Conservation (phyloP, 2,797 vertebrate species). For the Hydrocynus forskahlii region DNA sequence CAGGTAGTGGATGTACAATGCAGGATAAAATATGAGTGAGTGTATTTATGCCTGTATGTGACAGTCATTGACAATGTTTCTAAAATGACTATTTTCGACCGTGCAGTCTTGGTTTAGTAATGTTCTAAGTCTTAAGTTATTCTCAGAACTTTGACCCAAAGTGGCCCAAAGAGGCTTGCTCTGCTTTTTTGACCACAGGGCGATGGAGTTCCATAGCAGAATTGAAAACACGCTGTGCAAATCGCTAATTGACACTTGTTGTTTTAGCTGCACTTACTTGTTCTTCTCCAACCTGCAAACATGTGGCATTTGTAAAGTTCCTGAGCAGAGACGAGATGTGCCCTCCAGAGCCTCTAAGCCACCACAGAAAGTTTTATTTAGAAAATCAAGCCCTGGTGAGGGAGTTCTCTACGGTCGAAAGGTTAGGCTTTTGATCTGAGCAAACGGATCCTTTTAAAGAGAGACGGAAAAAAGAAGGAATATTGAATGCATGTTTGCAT, state of each 20-base stretch:
- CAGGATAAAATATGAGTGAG: not conserved
- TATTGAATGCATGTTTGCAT: slow-evolving; percentile 77
- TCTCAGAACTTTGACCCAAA: not conserved
- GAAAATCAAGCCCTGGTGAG: slow-evolving; percentile 69
- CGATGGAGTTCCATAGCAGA: slow-evolving; percentile 34
- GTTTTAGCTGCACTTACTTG: slow-evolving; percentile 61
- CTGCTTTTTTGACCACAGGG: not conserved
- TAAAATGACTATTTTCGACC: not conserved
- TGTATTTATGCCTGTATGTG: not conserved
- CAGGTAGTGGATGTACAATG: not conserved
- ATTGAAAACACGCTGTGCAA: slow-evolving; percentile 49
- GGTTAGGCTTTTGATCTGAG: slow-evolving; percentile 77
- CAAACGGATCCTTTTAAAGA: slow-evolving; percentile 72
- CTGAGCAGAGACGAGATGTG: slow-evolving; percentile 37
- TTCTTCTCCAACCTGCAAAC: slow-evolving; percentile 58
- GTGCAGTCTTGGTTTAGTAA: not conserved
- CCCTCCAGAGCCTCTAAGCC: slow-evolving; percentile 58
- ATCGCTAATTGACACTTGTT: slow-evolving; percentile 66
- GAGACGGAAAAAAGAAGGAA: slow-evolving; percentile 61
- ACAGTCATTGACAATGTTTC: too few relatives aligned
- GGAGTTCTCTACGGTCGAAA: slow-evolving; percentile 72
- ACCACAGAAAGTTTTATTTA: slow-evolving; percentile 62
- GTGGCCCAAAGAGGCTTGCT: not conserved
- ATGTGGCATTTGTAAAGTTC: slow-evolving; percentile 62
- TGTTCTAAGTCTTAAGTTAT: not conserved